phyloP scores from a whole-genome alignment of 53 echinoderm and acorn worm species.

The Holothuria leucospilota region DNA sequence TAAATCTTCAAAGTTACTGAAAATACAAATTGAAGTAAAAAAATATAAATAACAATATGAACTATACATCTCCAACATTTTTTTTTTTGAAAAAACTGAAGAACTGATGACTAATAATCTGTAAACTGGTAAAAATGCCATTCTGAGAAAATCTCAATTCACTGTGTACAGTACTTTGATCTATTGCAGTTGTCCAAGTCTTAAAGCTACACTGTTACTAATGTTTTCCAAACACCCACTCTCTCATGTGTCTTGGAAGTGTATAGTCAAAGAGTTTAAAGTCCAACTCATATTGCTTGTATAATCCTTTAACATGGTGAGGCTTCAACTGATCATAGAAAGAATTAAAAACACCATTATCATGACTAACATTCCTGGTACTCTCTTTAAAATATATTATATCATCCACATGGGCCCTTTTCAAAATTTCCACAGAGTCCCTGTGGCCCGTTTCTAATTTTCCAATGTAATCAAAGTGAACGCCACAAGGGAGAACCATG shows the following conservation, averaged over 20 bases:
- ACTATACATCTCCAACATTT: no score
- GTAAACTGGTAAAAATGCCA: no score
- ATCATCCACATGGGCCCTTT: conserved; percentile 71
- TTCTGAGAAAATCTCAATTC: no score
- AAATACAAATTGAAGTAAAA: no score
- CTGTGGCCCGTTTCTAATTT: conserved; percentile 72
- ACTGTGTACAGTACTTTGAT: no score
- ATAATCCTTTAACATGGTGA: conserved; percentile 60
- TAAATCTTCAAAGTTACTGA: no score
- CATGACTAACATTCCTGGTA: conserved; percentile 68
- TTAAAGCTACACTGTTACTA: not conserved
- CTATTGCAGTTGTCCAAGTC: no score
- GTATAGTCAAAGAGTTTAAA: conserved; percentile 79
- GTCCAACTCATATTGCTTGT: conserved; percentile 70
- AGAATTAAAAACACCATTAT: conserved; percentile 60
- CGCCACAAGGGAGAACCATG: conserved; percentile 75
- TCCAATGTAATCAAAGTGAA: conserved; percentile 80
- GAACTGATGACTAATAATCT: no score
- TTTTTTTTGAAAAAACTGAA: no score
- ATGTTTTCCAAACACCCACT: conserved; percentile 49
- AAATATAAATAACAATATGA: no score
- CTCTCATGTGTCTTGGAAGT: conserved; percentile 55
- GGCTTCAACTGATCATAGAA: conserved; percentile 64
- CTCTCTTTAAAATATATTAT: conserved; percentile 69
- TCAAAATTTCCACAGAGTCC: conserved; percentile 73